Evolutionary conservation across 2,797 vertebrate genomes (phyloP).

Genomic region (Pipistrellus kuhlii): DNA sequence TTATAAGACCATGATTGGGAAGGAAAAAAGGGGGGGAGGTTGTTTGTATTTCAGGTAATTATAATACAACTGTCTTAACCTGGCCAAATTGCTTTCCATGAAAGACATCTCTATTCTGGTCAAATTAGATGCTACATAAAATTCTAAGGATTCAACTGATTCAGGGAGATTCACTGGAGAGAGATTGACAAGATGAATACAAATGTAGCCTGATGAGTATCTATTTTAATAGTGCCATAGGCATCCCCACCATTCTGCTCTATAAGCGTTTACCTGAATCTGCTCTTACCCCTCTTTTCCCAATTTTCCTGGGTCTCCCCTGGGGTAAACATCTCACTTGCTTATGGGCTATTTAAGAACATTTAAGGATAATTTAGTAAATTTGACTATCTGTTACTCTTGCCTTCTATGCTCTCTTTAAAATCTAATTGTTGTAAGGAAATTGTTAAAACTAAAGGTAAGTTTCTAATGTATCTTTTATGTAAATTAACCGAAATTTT

Average conservation of each 20-base stretch:
- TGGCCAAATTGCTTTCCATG: constrained; percentile 31
- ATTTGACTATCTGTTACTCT: constrained; percentile 39
- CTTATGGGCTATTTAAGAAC: not conserved
- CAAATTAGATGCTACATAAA: constrained; percentile 60
- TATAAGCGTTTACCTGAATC: not conserved
- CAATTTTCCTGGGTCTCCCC: not conserved
- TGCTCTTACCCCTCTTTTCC: accelerated
- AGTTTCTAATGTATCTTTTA: constrained; percentile 60
- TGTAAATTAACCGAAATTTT: constrained; percentile 11
- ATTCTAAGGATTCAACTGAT: not conserved
- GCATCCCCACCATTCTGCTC: not conserved
- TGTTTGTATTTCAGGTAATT: constrained; percentile 15
- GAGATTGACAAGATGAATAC: not conserved
- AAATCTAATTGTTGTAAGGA: constrained; percentile 42
- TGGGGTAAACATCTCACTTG: not conserved
- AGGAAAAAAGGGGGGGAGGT: not conserved
- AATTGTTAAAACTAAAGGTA: constrained; percentile 53
- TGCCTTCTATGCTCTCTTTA: constrained; percentile 31
- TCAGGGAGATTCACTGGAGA: not conserved
- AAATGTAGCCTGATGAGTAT: not conserved
- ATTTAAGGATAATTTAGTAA: constrained; percentile 42
- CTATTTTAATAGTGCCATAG: not conserved
- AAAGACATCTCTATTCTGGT: not conserved
- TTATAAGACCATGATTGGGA: constrained; percentile 28
- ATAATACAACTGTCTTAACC: constrained; percentile 27